Percentiles rank a stretch among this genome's conserved stretches.
These are phyloP conservation scores for Lysiphlebus fabarum DNA, from an alignment of 1,140 invertebrate genomes.

Conservation along the genomic window DNA sequence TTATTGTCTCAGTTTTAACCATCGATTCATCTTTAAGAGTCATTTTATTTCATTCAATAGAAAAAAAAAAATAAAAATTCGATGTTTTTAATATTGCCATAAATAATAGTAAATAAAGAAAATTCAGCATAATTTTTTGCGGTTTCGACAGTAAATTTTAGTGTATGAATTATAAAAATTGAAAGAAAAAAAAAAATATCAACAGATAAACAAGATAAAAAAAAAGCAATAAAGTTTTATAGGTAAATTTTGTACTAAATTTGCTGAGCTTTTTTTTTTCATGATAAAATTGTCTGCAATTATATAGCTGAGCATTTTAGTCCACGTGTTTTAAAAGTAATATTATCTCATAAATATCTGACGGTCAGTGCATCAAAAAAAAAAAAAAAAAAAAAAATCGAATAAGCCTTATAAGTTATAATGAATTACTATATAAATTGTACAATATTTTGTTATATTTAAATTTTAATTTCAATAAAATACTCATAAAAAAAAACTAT, in stretches of 20 bases:
- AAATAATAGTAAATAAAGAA: no score
- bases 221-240: constrained; percentile 13
- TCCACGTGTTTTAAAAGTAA: constrained; percentile 30
- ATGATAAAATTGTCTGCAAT: constrained; percentile 30
- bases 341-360: constrained; percentile 34
- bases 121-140: no score
- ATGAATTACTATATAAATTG: background rate
- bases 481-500: no score
- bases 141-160: no score
- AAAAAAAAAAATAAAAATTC: no score
- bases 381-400: background rate
- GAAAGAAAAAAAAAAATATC: background rate
- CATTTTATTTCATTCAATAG: no score
- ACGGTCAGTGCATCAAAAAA: constrained; percentile 2
- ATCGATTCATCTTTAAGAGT: no score
- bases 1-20: no score
- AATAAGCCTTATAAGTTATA: background rate
- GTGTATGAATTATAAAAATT: no score
- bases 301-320: constrained; percentile 15
- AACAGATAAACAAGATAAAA: constrained; percentile 1
- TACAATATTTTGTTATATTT: no score
- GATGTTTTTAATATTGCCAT: no score
- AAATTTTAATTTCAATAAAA: no score
- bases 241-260: constrained; percentile 22
- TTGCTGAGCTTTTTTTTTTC: constrained; percentile 14